Evolutionary conservation across 2,797 vertebrate species (phyloP).

Genomic region (Tachyglossus aculeatus): DNA sequence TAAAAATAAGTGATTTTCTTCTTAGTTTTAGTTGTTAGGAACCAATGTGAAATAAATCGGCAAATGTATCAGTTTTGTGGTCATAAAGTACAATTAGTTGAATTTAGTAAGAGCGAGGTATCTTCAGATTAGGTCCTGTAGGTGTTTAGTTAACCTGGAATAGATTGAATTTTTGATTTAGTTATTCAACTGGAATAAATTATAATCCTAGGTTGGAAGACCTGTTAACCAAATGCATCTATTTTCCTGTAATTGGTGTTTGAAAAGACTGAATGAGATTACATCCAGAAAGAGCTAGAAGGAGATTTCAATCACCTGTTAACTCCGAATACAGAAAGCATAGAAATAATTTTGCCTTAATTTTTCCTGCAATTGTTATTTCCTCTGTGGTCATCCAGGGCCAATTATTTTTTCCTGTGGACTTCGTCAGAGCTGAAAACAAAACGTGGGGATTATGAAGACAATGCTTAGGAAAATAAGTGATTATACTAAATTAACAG

Average conservation of each 20-base stretch:
- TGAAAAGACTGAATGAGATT: background rate
- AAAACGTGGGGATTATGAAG: constrained; percentile 1
- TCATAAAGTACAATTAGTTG: constrained; percentile 39
- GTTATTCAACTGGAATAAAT: constrained; percentile 28
- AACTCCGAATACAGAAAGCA: background rate
- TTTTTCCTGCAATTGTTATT: background rate
- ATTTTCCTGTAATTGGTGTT: background rate
- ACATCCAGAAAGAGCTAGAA: background rate
- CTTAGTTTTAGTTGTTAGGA: constrained; percentile 31
- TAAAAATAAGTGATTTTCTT: constrained; percentile 37
- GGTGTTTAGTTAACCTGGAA: constrained; percentile 26
- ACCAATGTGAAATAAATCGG: constrained; percentile 38
- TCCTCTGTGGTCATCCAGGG: constrained; percentile 16
- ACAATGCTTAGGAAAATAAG: constrained; percentile 24
- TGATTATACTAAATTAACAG: background rate
- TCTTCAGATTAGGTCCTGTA: constrained; percentile 25
- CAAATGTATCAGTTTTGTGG: constrained; percentile 25
- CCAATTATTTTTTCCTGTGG: constrained; percentile 17
- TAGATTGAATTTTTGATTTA: constrained; percentile 52
- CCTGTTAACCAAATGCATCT: background rate
- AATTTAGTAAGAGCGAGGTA: constrained; percentile 37
- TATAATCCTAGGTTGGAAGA: constrained; percentile 41
- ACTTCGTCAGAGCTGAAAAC: constrained; percentile 29
- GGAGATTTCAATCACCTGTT: background rate
- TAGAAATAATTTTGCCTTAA: background rate